Evolutionary conservation across 2,797 vertebrate genomes (phyloP).

Genomic region (Columba guinea): DNA sequence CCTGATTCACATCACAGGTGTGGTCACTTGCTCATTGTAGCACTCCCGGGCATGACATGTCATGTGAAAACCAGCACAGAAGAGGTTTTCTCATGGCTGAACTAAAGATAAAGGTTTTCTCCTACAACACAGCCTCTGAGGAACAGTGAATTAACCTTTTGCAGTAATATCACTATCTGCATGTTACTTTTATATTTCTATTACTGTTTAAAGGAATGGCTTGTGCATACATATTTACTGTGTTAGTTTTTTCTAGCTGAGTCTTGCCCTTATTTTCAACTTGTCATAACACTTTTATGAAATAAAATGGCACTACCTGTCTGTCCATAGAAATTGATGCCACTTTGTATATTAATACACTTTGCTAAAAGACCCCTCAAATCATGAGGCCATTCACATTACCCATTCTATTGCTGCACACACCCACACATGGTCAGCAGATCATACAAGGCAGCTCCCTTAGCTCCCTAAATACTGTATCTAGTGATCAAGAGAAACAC

Average conservation of each 20-base stretch:
- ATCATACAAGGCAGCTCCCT: not conserved
- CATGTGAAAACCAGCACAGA: not conserved
- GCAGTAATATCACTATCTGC: not conserved
- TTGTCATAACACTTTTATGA: not conserved
- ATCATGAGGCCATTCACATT: not conserved
- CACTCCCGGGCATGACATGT: not conserved
- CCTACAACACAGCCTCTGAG: not conserved
- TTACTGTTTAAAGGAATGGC: conserved; percentile 3
- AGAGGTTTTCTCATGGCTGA: not conserved
- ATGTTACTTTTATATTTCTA: not conserved
- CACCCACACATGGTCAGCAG: not conserved
- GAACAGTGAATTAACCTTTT: not conserved
- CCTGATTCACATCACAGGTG: not conserved
- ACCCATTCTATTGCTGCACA: not conserved
- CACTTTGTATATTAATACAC: not conserved
- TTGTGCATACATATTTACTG: not conserved
- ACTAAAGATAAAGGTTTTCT: not conserved
- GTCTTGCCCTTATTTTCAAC: not conserved
- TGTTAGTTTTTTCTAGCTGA: conserved; percentile 9
- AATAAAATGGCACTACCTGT: not conserved
- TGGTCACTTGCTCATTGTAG: not conserved
- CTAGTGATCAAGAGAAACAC: not conserved
- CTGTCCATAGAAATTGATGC: not conserved
- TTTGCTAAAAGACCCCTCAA: not conserved
- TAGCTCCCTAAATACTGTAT: not conserved